These are phyloP conservation scores for Dasyornis broadbenti DNA, from an alignment of 2,113 vertebrate species.

Conservation along the genomic window DNA sequence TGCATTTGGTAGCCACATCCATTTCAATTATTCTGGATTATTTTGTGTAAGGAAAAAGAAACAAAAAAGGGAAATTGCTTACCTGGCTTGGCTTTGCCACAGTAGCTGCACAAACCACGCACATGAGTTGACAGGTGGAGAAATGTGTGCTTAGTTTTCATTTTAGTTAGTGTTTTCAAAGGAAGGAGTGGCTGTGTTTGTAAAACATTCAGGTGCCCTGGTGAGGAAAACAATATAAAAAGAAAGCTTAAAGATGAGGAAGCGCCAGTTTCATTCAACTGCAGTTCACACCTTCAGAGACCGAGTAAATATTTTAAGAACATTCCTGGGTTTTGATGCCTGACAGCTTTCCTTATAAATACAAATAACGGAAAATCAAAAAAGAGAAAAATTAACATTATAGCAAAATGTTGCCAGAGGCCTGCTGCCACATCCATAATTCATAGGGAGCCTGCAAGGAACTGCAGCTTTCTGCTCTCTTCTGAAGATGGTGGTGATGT, in stretches of 20 bases:
- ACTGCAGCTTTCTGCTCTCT: neutral
- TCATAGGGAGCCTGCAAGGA: neutral
- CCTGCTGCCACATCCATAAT: constrained; percentile 21
- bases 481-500: neutral
- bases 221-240: neutral
- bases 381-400: constrained; percentile 2
- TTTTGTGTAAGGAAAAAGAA: neutral
- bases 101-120: neutral
- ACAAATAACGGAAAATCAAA: neutral
- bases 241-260: neutral
- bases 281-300: neutral
- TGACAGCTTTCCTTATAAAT: neutral
- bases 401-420: neutral
- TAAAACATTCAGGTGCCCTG: neutral
- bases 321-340: neutral
- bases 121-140: neutral
- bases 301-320: neutral
- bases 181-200: neutral
- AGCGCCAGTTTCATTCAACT: neutral
- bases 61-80: neutral
- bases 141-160: neutral
- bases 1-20: neutral
- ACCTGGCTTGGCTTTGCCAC: neutral
- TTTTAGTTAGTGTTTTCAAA: neutral
- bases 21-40: neutral